These are phyloP conservation scores for Galaxias olidus DNA, from an alignment of 2,797 vertebrate species.

Conservation along the genomic window DNA sequence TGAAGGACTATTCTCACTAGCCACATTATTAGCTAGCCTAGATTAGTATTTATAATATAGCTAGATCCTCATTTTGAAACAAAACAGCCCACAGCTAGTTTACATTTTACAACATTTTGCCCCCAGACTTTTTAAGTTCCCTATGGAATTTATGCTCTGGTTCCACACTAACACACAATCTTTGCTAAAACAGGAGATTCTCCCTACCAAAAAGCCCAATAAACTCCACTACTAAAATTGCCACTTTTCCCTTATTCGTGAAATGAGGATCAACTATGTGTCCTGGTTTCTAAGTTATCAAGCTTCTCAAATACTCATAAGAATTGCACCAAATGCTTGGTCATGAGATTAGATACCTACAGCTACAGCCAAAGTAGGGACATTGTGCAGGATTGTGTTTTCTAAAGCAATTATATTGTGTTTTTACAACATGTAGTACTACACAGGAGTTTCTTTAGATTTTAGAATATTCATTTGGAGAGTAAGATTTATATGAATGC, in stretches of 20 bases:
- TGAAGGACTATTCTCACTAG: constrained; percentile 22
- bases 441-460: too few species aligned
- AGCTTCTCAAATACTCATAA: too few species aligned
- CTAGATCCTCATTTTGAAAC: constrained; percentile 44
- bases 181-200: constrained; percentile 40
- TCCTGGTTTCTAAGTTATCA: too few species aligned
- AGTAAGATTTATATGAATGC: too few species aligned
- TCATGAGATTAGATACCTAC: too few species aligned
- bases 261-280: constrained; percentile 25
- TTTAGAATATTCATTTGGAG: too few species aligned
- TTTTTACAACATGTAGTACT: too few species aligned
- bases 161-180: constrained; percentile 33
- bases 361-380: too few species aligned
- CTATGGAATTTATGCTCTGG: constrained; percentile 33
- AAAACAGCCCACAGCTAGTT: constrained; percentile 19
- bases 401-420: too few species aligned
- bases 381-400: too few species aligned
- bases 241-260: constrained; percentile 71
- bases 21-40: constrained; percentile 33
- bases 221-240: constrained; percentile 57
- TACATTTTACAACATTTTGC: constrained; percentile 34
- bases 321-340: too few species aligned
- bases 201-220: background rate
- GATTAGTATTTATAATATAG: constrained; percentile 38
- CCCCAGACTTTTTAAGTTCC: constrained; percentile 29